Base-by-base conservation (phyloP, 1,140 invertebrate genomes). In the Drosophila burlai region DNA sequence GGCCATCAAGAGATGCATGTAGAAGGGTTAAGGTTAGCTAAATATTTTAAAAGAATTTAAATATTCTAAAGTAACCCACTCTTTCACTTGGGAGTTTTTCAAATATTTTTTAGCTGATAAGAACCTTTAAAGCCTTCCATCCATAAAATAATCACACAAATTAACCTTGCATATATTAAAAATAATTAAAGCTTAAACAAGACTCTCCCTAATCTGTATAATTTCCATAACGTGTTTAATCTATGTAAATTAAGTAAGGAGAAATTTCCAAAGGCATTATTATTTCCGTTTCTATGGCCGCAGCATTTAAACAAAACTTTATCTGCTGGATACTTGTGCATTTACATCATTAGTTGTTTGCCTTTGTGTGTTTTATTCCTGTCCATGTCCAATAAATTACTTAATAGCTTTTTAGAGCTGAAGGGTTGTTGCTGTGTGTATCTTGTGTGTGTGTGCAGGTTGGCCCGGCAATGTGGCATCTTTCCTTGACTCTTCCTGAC, bases 331-430 rank as follows among this genome's bases (percentile, higher is more conserved):
- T 77, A 55, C 57, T 71, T 63, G 36, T 76, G 58, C 62, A 63
- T 58, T 72, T 65, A 60, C 68, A 74, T 81, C 82, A 84, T 81
- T 57, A 76, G 61, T 52, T 46, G 34, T n/a, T 29, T 24, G 43
- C 18, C 45, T 49, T 38, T 55, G 11, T 58, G 18, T 66, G 38
- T 45, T 36, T 50, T 50, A 67, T 67, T 68, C 42, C 46, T 26
- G 40, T 72, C 73, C 77, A 72, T 63, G 78, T 59, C 45, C 80
- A 79, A 85, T 85, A 85, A 85, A 85, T 85, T 86, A 85, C 83
- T 86, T 82, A 86, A 75, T 80, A 79, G 83, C 62, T 71, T 79
- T 86, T 82, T 50, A 69, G 79, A 76, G 69, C 69, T 62, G 42
- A 72, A 86, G 81, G 79, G 71, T 64, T 83, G 67, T 15, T 80